Evolutionary conservation across 2,888 invertebrate species (phyloP), one percentile per base, ranked within the genome.

Genomic region (Philereme vetulata): DNA sequence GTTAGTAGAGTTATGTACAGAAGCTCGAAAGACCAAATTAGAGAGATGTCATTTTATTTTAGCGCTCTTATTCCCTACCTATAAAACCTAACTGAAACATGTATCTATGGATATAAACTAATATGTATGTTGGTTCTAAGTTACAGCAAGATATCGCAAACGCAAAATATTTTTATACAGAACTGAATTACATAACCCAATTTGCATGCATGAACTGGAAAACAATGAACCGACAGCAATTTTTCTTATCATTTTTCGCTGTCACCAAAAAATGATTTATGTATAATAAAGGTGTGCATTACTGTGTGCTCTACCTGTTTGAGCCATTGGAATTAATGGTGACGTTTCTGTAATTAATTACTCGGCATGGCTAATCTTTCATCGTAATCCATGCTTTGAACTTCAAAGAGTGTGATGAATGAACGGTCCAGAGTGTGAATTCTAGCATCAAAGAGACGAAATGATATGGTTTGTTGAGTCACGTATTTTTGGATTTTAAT

Each of bases 291-390:
- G 38, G 51, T 51, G 55, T 62, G 55, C 58, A 56, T 56, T 60
- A 59, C 58, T 47, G 62, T 67, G 65, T 71, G 67, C 64, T 59
- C 58, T 64, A 60, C 68, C 67, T 73, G 69, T 71, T 72, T 65
- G 68, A 72, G 66, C 72, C 73, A 78, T 75, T 65, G 72, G 71
- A 75, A 83, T 82, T 84, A 80, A 84, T 81, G 71, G 67, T 64
- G 71, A 71, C 71, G 72, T 68, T 72, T 67, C 67, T 58, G 62
- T 80, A 80, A 86, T 85, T 84, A 81, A 85, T 84, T 75, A 71
- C 75, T 68, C 69, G 68, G 51, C 51, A 54, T 70, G 65, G 71
- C 68, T 61, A 71, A 75, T 77, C 72, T 77, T 67, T 75, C 71
- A 71, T 72, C 67, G 56, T 67, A 72, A 70, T 70, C 72, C 67